A percentile compares a stretch with the other conserved stretches of the same genome.
Evolutionary conservation across 2,888 invertebrate species (phyloP).

Genomic region (Elgonia sp.): DNA sequence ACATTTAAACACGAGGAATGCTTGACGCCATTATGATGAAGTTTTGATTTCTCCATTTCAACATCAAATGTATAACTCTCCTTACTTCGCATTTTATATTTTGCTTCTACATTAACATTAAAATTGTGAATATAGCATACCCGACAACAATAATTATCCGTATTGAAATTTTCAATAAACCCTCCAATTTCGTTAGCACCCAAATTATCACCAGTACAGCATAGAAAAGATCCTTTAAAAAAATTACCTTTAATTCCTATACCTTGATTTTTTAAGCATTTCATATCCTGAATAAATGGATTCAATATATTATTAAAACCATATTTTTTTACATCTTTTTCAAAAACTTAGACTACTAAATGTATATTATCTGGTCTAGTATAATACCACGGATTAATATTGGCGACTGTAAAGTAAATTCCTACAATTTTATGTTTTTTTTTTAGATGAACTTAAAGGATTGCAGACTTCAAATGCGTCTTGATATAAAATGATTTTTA

Average conservation of each 20-base stretch:
- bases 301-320: conserved; percentile 65
- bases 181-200: background rate
- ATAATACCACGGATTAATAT: conserved; percentile 39
- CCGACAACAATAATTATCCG: background rate
- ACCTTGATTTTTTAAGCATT: conserved; percentile 66
- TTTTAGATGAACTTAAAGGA: conserved; percentile 12
- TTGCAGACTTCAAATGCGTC: conserved; percentile 40
- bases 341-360: conserved; percentile 41
- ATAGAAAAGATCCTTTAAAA: background rate
- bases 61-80: conserved; percentile 32
- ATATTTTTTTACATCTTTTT: conserved; percentile 66
- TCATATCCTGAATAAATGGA: conserved; percentile 62
- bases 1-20: conserved; percentile 77
- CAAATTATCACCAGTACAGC: background rate
- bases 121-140: background rate
- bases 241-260: conserved; percentile 9
- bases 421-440: conserved; percentile 43
- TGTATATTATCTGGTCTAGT: conserved; percentile 25
- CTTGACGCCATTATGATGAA: background rate
- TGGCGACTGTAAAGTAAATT: conserved; percentile 24
- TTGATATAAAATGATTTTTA: conserved; percentile 39
- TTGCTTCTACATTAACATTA: background rate
- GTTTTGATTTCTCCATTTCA: conserved; percentile 11
- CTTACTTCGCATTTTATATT: conserved; percentile 27
- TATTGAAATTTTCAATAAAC: background rate